Evolutionary conservation across 2,888 invertebrate species (phyloP), one percentile per base, ranked within the genome.

Genomic region (Hypena proboscidalis): DNA sequence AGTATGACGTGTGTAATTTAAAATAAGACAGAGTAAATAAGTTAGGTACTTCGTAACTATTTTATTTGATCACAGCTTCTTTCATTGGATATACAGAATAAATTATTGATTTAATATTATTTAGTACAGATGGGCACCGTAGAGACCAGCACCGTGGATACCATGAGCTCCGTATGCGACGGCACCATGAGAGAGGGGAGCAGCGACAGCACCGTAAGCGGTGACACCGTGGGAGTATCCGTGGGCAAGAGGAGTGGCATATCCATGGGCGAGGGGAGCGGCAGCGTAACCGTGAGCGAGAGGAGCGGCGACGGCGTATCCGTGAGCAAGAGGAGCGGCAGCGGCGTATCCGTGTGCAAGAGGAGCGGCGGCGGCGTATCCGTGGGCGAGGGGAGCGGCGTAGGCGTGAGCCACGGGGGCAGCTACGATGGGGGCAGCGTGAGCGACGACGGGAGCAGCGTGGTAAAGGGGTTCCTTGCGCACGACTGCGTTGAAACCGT

Each of bases 401-500:
- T 77, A 64, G 39, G 66, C 19, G 66, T 67, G 30, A 27, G 58
- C 61, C 27, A 63, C 58, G 74, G 82, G 50, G 70, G 51, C 35
- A 47, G 62, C 9, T 64, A 65, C 74, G 7, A 70, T 56, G 10
- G 59, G 59, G 34, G 70, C 63, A 10, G 59, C 67, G 6, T 67
- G 68, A 26, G 50, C 45, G 22, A 50, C 66, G 17, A 42, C 36
- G 32, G 58, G 60, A 40, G 64, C 59, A 74, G 81, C 53, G 70
- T 50, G 33, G 67, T 73, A 7, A 70, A 66, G 59, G 29, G 92
- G 90, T 70, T 90, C 90, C 51, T 86, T 89, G 69, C 85, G 87
- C 8, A 92, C 92, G 33, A 92, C 74, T 7, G 92, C 92, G 80
- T 92, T 92, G 83, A 92, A 92, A 47, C 92, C 92, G 52, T 88